Evolutionary conservation across 1,140 invertebrate species (phyloP), one percentile per base, ranked within the genome.

Genomic region (Sinella curviseta): DNA sequence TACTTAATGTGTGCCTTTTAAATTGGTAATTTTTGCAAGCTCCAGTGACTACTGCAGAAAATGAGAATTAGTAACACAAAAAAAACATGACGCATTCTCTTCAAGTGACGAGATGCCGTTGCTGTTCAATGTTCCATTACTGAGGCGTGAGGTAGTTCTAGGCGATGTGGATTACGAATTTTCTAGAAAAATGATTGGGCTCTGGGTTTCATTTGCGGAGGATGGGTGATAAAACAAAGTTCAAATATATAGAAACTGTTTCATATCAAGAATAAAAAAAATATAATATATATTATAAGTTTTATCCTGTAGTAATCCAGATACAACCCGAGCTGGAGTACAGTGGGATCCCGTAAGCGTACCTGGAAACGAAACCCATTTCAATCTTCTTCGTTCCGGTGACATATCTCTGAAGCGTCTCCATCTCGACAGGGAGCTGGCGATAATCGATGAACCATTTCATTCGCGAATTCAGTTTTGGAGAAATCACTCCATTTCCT

Each of bases 71-170:
- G n/a, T n/a, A n/a, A n/a, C n/a, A n/a, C n/a, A n/a, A n/a, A n/a
- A n/a, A n/a, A n/a, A n/a, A n/a, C n/a, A n/a, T n/a, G n/a, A n/a
- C n/a, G n/a, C 28, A 33, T 35, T 48, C 12, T 65, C 12, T 17
- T n/a, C 8, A 65, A 65, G 57, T 17, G 83, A 84, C 77, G 83
- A 84, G 28, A 24, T 84, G 12, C 55, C 65, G 16, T 31, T 82
- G 31, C 78, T 84, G 34, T 84, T 77, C 57, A 79, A 84, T 54
- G 60, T 82, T n/a, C 83, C 83, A 16, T 16, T 81, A 8, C 1
- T 84, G 26, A 75, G 81, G 2, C 14, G 77, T 36, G 78, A 81
- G 74, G 82, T 84, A 54, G 17, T 70, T 16, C 77, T 75, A 20
- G 81, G 80, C 28, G 31, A 74, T 24, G 35, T 34, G 24, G 83